Evolutionary conservation across 2,888 invertebrate genomes (phyloP).

Genomic region (Aspidiotus destructor): DNA sequence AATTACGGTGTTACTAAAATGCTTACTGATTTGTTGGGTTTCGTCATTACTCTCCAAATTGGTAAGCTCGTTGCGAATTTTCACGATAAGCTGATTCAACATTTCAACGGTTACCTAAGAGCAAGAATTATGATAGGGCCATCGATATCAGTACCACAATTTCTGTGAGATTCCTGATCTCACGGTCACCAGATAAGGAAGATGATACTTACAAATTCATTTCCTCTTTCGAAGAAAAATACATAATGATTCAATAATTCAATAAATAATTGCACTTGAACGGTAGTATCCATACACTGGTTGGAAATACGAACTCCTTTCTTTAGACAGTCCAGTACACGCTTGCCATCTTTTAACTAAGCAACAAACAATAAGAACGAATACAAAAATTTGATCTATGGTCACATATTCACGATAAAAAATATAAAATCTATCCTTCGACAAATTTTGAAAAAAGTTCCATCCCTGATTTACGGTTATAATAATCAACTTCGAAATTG

Average conservation of each 20-base stretch:
- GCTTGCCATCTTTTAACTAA: constrained; percentile 77
- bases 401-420: no score
- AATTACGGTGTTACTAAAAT: constrained; percentile 81
- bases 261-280: constrained; percentile 90
- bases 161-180: background rate
- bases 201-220: constrained; percentile 47
- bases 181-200: background rate
- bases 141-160: background rate
- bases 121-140: background rate
- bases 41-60: constrained; percentile 91
- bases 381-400: background rate
- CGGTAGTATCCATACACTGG: constrained; percentile 94
- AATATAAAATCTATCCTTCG: background rate
- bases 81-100: constrained; percentile 68
- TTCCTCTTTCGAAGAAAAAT: constrained; percentile 83
- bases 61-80: constrained; percentile 86
- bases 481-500: background rate
- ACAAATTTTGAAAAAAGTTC: background rate
- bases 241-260: constrained; percentile 90
- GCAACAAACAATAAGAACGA: constrained; percentile 35
- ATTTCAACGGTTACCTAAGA: constrained; percentile 55
- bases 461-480: background rate
- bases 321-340: constrained; percentile 89
- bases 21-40: constrained; percentile 91
- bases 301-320: constrained; percentile 90